Evolutionary conservation across 2,797 vertebrate genomes (phyloP).

Genomic region (Coluber constrictor): DNA sequence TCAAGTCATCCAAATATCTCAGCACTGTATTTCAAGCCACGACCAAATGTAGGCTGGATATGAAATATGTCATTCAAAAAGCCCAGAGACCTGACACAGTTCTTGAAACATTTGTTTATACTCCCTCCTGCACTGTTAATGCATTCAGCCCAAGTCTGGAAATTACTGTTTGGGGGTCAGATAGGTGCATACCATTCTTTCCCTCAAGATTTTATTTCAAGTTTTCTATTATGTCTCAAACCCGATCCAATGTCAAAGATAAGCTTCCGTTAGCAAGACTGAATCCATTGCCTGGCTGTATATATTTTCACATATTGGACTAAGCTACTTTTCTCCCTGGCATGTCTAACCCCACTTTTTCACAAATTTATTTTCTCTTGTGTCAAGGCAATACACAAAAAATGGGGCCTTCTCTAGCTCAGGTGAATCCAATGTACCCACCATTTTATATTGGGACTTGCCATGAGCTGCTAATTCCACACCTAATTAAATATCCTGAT

Average conservation of each 20-base stretch:
- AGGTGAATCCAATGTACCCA: neutral
- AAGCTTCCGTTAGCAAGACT: neutral
- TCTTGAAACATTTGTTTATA: neutral
- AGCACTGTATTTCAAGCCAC: neutral
- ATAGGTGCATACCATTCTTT: neutral
- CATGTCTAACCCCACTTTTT: neutral
- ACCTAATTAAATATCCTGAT: neutral
- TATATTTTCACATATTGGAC: neutral
- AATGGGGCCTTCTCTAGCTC: neutral
- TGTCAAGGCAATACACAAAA: neutral
- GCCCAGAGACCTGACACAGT: neutral
- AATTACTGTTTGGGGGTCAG: neutral
- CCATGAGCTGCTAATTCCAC: neutral
- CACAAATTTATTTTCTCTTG: neutral
- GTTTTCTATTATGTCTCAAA: neutral
- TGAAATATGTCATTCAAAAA: neutral
- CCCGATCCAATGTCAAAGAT: neutral
- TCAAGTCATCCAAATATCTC: neutral
- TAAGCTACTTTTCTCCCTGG: neutral
- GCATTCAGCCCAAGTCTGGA: neutral
- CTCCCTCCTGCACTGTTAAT: neutral
- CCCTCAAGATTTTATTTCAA: neutral
- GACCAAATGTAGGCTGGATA: neutral
- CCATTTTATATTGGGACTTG: neutral
- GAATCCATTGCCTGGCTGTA: neutral